phyloP scores from a whole-genome alignment of 2,113 vertebrate species.

The Hippocampus guttulatus region DNA sequence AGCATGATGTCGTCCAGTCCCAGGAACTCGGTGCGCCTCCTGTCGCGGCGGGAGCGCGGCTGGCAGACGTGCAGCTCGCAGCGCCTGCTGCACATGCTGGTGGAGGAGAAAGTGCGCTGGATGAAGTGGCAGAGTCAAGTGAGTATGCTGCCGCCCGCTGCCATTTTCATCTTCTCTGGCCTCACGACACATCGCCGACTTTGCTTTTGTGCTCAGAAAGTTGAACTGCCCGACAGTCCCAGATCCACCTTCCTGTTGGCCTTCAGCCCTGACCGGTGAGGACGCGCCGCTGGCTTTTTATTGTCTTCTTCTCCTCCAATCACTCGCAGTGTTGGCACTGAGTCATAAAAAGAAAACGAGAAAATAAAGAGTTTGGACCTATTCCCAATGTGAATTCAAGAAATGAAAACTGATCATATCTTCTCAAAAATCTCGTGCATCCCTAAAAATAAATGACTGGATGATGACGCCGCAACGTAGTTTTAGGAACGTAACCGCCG shows the following conservation, averaged over 20 bases:
- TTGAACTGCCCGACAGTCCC: slow-evolving; percentile 98
- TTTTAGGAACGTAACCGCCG: too few relatives aligned
- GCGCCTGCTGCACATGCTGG: slow-evolving; percentile 90
- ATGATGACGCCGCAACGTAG: too few relatives aligned
- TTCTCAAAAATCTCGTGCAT: too few relatives aligned
- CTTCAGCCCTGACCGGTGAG: slow-evolving; percentile 98
- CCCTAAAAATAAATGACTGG: too few relatives aligned
- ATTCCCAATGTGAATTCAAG: too few relatives aligned
- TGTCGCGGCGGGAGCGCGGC: slow-evolving; percentile 88
- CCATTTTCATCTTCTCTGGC: not conserved
- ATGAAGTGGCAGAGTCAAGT: slow-evolving; percentile 99
- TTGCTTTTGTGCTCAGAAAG: slow-evolving; percentile 82
- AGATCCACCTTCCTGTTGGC: slow-evolving; percentile 97
- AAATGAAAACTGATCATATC: too few relatives aligned
- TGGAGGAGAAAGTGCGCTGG: slow-evolving; percentile 96
- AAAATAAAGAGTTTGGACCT: too few relatives aligned
- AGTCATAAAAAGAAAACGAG: too few relatives aligned
- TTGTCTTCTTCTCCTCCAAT: too few relatives aligned
- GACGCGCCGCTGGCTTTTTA: not conserved
- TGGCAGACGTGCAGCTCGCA: slow-evolving; percentile 85
- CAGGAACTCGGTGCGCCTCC: slow-evolving; percentile 94
- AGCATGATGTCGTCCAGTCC: slow-evolving; percentile 85
- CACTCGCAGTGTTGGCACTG: too few relatives aligned
- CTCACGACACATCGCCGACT: too few relatives aligned
- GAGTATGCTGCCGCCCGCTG: not conserved